Conservation (phyloP, 2,888 invertebrate genomes). For the Amblyjoppa proteus region DNA sequence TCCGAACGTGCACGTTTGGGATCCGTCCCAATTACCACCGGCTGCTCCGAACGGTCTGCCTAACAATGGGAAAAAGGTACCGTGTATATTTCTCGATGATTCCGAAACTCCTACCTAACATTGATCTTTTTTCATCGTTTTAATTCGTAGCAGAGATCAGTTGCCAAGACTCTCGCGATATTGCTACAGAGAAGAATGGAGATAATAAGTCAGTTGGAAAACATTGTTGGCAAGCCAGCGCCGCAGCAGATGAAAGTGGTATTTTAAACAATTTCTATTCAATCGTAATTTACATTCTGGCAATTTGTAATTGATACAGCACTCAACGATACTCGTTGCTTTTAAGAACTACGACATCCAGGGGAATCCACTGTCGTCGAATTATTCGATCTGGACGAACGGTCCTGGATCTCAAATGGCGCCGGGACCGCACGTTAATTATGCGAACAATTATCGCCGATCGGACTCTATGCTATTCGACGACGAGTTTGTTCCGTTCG, state of each 20-base stretch:
- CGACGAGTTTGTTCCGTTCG: conserved; percentile 90
- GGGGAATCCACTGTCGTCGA: conserved; percentile 77
- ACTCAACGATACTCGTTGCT: conserved; percentile 31
- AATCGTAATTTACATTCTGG: conserved; percentile 3
- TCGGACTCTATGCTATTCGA: conserved; percentile 87
- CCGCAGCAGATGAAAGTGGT: conserved; percentile 80
- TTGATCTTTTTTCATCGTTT: conserved; percentile 24
- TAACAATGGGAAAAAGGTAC: conserved; percentile 76
- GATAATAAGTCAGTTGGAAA: conserved; percentile 88
- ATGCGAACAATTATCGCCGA: conserved; percentile 84
- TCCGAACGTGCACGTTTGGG: conserved; percentile 81
- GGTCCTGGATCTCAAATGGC: conserved; percentile 76
- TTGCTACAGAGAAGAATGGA: conserved; percentile 88
- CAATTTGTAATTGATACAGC: neutral
- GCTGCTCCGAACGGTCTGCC: conserved; percentile 78
- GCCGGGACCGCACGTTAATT: conserved; percentile 78
- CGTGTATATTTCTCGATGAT: neutral
- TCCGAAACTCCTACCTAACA: neutral
- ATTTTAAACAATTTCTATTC: conserved; percentile 36
- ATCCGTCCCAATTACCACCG: conserved; percentile 77
- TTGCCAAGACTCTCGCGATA: conserved; percentile 86
- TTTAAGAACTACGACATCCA: conserved; percentile 80
- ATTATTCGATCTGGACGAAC: conserved; percentile 83
- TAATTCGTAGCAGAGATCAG: conserved; percentile 80
- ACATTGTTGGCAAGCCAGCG: conserved; percentile 86